phyloP scores from a whole-genome alignment of 2,113 vertebrate genomes.

The Talpa occidentalis region DNA sequence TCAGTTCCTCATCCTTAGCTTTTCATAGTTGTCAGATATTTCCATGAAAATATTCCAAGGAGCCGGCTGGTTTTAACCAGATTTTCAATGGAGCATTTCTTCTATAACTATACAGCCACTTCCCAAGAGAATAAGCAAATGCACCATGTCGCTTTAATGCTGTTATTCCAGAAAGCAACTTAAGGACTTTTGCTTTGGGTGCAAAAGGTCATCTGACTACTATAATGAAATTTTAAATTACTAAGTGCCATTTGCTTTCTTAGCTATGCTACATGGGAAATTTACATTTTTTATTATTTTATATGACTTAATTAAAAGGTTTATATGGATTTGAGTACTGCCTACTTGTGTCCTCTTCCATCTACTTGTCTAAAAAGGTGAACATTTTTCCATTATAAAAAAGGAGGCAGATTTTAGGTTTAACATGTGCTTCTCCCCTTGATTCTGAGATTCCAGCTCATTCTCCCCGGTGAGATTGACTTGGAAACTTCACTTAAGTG shows the following conservation, averaged over 20 bases:
- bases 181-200: not conserved
- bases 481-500: not conserved
- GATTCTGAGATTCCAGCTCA: too few relatives aligned
- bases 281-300: conserved; percentile 45
- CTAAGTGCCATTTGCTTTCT: not conserved
- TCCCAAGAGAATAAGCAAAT: not conserved
- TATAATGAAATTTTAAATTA: conserved; percentile 36
- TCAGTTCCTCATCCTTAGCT: not conserved
- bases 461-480: not conserved
- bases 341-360: not conserved
- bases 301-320: conserved; percentile 43
- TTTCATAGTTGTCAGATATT: not conserved
- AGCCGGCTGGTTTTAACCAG: not conserved
- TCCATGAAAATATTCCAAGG: not conserved
- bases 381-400: not conserved
- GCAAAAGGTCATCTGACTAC: conserved; percentile 24
- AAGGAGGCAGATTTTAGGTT: not conserved
- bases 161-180: not conserved
- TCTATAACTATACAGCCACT: not conserved
- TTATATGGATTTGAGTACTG: not conserved
- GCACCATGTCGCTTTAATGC: not conserved
- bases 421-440: too few relatives aligned
- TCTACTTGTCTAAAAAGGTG: not conserved
- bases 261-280: not conserved
- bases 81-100: not conserved